Evolutionary conservation across 2,113 vertebrate genomes (phyloP).

Genomic region (Lonchura striata): DNA sequence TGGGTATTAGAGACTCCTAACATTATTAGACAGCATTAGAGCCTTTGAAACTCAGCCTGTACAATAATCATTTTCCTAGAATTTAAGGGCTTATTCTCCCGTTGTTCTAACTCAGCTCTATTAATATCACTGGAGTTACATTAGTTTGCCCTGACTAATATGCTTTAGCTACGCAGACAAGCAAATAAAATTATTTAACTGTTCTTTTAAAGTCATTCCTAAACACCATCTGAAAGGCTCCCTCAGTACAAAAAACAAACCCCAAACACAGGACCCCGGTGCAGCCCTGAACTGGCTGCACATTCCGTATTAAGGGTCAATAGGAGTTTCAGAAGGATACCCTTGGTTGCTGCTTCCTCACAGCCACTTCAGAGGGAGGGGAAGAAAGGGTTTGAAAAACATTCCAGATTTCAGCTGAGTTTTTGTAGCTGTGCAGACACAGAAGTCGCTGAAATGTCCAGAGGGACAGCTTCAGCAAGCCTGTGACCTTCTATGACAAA

Average conservation of each 20-base stretch:
- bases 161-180: background rate
- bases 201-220: background rate
- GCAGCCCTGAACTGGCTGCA: background rate
- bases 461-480: slow-evolving; percentile 13
- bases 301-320: background rate
- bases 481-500: slow-evolving; percentile 37
- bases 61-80: background rate
- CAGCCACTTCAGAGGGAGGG: background rate
- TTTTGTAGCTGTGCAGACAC: slow-evolving; percentile 13
- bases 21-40: background rate
- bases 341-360: slow-evolving; percentile 1
- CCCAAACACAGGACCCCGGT: background rate
- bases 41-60: background rate
- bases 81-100: background rate
- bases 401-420: background rate
- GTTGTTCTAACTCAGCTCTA: background rate
- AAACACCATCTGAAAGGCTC: background rate
- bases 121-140: background rate
- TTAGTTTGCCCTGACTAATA: slow-evolving; percentile 4
- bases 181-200: background rate
- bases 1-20: background rate
- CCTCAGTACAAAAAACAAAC: background rate
- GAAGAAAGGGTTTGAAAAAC: background rate
- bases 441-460: background rate
- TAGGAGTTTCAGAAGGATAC: background rate